phyloP scores from a whole-genome alignment of 2,888 invertebrate genomes.

The Leptopilina drosophilae region DNA sequence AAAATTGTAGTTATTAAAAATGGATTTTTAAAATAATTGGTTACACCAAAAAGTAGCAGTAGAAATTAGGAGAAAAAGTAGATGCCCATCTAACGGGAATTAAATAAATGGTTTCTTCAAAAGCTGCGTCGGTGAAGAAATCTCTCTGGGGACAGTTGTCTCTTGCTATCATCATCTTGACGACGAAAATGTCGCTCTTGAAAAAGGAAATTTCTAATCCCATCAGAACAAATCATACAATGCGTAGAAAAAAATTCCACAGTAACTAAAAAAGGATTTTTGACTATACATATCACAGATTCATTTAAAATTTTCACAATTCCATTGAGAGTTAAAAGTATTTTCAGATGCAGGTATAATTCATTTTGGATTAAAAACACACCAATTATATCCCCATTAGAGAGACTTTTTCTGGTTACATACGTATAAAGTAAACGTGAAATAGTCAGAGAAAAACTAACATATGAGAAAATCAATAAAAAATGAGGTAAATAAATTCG shows the following conservation, averaged over 20 bases:
- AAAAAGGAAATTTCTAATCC: slow-evolving; percentile 6
- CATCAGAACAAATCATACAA: slow-evolving; percentile 21
- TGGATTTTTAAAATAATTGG: too few species aligned
- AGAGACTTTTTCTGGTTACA: too few species aligned
- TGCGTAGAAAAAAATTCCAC: neutral
- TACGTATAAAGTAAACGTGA: too few species aligned
- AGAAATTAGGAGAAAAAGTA: neutral
- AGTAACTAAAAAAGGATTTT: slow-evolving; percentile 5
- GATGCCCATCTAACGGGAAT: neutral
- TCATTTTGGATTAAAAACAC: too few species aligned
- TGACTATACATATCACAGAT: neutral
- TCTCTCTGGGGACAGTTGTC: slow-evolving; percentile 15
- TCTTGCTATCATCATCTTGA: slow-evolving; percentile 10
- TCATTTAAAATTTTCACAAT: neutral
- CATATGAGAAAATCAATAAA: neutral
- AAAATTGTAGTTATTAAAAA: too few species aligned
- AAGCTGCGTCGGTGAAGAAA: neutral
- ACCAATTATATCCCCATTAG: too few species aligned
- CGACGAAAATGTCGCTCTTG: slow-evolving; percentile 11
- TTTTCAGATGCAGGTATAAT: neutral
- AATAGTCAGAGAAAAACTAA: too few species aligned
- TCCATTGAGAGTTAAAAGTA: neutral
- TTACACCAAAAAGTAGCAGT: too few species aligned
- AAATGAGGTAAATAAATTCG: neutral
- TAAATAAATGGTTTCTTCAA: slow-evolving; percentile 1